Base-by-base conservation (phyloP, 2,113 vertebrate genomes). In the Zosterops borbonicus region DNA sequence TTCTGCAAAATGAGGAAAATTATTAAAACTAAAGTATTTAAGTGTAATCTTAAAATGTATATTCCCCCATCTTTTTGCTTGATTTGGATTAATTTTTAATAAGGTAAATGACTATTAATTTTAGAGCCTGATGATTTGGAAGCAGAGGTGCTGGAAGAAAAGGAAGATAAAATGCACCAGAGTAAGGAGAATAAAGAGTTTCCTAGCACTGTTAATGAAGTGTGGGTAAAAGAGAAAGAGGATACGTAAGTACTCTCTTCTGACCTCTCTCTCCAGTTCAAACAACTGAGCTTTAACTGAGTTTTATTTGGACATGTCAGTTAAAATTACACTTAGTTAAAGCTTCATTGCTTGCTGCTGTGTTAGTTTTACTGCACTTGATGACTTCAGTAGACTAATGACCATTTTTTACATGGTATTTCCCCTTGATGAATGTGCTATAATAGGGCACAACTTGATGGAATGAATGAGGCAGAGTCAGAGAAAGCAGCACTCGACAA, bases 41-140 rank as follows among this genome's bases (percentile, higher is more conserved):
- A 68, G 18, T 56, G 13, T 78, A 49, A 75, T 78, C 53, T 75
- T 75, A 67, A 89, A 4, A 78, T 24, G 13, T 47, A 5, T 56
- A 74, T 29, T 35, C 9, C 39, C 5, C 39, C 17, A 35, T 53
- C 27, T 64, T 74, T 44, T 60, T 83, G 29, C 46, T 82, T 91
- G 53, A 2, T 58, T 79, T 9, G 12, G 28, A 47, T 85, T 85
- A 0, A 55, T 80, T 90, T 92, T 73, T 76, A 52, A 65, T 77
- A 62, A 47, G 41, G 5, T 82, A 37, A 52, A 42, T 65, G 2
- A 75, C 46, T 64, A 42, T 82, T 78, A 37, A 64, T 95, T 92
- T 63, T 89, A 99, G 98, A 98, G 84, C 94, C 97, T 96, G 98
- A 98, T 90, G 98, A 98, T 87, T 83, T 99, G 96, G 99, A 99